phyloP scores from a whole-genome alignment of 2,113 vertebrate genomes.

The Calypte anna region DNA sequence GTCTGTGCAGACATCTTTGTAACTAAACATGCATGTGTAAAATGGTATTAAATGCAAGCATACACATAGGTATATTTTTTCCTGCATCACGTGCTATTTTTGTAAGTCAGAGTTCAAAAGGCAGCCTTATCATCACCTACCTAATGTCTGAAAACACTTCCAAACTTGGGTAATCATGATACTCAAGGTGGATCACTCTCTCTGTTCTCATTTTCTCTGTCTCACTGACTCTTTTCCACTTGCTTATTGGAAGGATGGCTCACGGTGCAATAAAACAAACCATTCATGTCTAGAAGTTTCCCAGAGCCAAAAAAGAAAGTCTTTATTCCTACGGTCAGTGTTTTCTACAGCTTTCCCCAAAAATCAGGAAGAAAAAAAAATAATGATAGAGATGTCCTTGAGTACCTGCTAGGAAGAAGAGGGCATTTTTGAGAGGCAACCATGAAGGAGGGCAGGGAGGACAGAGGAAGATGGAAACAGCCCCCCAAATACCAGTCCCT shows the following conservation, averaged over 20 bases:
- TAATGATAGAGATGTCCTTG: background rate
- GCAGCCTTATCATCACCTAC: background rate
- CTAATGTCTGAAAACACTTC: background rate
- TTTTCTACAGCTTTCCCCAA: background rate
- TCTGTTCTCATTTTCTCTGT: background rate
- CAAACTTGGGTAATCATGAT: background rate
- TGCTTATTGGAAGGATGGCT: background rate
- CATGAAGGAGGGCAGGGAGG: background rate
- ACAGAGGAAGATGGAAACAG: background rate
- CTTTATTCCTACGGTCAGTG: background rate
- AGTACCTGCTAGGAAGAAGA: background rate
- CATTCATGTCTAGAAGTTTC: background rate
- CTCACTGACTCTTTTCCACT: background rate
- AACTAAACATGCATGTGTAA: background rate
- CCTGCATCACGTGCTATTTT: rapidly evolving
- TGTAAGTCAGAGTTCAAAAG: background rate
- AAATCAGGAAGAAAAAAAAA: background rate
- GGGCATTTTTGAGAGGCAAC: background rate
- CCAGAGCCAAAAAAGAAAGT: background rate
- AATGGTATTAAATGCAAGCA: background rate
- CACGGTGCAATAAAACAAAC: background rate
- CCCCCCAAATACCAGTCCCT: background rate
- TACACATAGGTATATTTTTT: background rate
- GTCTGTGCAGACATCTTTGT: background rate
- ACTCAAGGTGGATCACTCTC: background rate